Conservation (phyloP, 2,113 vertebrate genomes). For the Xiphophorus maculatus region DNA sequence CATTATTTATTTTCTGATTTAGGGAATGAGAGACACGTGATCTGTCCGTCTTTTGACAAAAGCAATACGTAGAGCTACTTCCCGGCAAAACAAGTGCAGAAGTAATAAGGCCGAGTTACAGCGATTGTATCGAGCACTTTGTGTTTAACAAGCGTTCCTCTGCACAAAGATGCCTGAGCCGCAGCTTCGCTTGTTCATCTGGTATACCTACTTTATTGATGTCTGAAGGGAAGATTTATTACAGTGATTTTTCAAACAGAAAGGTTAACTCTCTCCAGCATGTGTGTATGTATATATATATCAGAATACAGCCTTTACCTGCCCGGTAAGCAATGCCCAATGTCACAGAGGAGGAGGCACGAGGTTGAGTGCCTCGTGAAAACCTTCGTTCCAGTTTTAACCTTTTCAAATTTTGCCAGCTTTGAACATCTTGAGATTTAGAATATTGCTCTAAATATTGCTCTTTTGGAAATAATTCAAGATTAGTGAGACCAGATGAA, state of each 20-base stretch:
- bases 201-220: slow-evolving; percentile 4
- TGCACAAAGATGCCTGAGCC: neutral
- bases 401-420: neutral
- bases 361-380: neutral
- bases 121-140: neutral
- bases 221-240: slow-evolving; percentile 4
- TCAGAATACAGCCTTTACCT: neutral
- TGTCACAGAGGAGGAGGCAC: neutral
- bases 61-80: slow-evolving; percentile 41
- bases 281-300: too few relatives aligned
- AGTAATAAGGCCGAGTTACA: slow-evolving; percentile 10
- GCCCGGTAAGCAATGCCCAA: neutral
- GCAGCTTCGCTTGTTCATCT: neutral
- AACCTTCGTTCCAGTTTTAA: neutral
- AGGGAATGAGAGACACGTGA: slow-evolving; percentile 29
- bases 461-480: neutral
- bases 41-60: slow-evolving; percentile 15
- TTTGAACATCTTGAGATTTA: neutral
- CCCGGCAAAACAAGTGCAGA: slow-evolving; percentile 25
- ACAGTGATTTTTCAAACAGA: neutral
- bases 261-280: neutral
- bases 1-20: slow-evolving; percentile 33
- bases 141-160: slow-evolving; percentile 9
- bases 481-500: neutral
- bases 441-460: neutral